phyloP scores from a whole-genome alignment of 1,140 invertebrate species.

The Drosophila mojavensis region DNA sequence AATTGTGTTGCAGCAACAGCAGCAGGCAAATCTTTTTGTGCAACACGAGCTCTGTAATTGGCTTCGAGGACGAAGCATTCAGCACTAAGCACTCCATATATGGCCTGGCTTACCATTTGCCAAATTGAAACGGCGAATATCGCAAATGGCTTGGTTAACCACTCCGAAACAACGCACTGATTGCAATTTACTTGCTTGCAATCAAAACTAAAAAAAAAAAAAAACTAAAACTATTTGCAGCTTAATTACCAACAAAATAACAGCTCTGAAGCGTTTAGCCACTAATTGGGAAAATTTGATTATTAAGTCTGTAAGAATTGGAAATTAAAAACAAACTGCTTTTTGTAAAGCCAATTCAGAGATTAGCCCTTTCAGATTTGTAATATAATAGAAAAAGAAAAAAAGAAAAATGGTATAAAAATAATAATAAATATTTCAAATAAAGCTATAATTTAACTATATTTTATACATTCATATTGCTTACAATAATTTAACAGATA shows the following conservation, averaged over 20 bases:
- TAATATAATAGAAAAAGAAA: too few relatives aligned
- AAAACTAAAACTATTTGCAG: constrained; percentile 15
- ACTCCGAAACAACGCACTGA: constrained; percentile 22
- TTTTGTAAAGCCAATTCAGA: too few relatives aligned
- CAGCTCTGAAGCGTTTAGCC: background rate
- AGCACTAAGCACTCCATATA: constrained; percentile 15
- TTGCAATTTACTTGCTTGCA: constrained; percentile 32
- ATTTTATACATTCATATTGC: too few relatives aligned
- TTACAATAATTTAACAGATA: too few relatives aligned
- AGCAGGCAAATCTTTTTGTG: constrained; percentile 40
- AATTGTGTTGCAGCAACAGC: constrained; percentile 32
- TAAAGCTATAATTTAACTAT: too few relatives aligned
- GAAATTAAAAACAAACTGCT: background rate
- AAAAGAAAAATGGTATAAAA: too few relatives aligned
- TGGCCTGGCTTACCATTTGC: constrained; percentile 15
- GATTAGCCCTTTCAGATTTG: too few relatives aligned
- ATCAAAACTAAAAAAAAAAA: constrained; percentile 18
- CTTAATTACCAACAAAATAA: constrained; percentile 19
- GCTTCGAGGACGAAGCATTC: constrained; percentile 41
- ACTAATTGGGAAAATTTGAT: background rate
- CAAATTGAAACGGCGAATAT: constrained; percentile 61
- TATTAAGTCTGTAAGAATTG: background rate
- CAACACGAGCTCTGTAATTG: constrained; percentile 36
- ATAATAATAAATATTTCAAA: too few relatives aligned
- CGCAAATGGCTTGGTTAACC: constrained; percentile 43